Percentiles rank a stretch among this genome's conserved stretches.
Evolutionary conservation across 2,797 vertebrate genomes (phyloP).

Genomic region (Hydrocynus forskahlii): DNA sequence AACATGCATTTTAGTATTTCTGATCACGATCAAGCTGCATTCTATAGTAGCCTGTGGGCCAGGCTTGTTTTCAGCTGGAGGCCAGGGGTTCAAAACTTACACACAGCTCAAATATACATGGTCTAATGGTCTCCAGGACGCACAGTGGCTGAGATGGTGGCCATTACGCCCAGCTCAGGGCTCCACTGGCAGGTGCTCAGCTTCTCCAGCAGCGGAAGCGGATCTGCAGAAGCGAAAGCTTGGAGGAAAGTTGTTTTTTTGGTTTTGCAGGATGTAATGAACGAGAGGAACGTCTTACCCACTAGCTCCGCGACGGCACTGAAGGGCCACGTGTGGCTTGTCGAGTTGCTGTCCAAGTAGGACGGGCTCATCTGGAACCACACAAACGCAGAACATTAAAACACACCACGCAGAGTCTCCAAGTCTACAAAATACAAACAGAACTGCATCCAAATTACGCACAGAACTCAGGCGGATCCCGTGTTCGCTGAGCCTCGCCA

Average conservation of each 20-base stretch:
- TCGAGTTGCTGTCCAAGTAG: constrained; percentile 83
- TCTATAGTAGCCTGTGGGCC: too few species aligned
- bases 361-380: constrained; percentile 79
- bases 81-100: too few species aligned
- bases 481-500: constrained; percentile 80
- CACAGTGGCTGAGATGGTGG: too few species aligned
- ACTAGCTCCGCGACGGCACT: constrained; percentile 83
- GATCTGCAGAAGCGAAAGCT: not conserved
- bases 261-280: not conserved
- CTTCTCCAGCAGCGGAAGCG: not conserved
- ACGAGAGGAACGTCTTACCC: constrained; percentile 65
- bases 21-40: too few species aligned
- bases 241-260: not conserved
- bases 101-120: too few species aligned
- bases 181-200: too few species aligned
- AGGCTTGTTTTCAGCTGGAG: too few species aligned
- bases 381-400: not conserved
- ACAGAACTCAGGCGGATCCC: constrained; percentile 84
- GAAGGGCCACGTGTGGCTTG: constrained; percentile 85
- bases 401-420: too few species aligned
- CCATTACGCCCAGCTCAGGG: too few species aligned
- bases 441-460: constrained; percentile 52
- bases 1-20: not conserved
- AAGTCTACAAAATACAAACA: too few species aligned
- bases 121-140: too few species aligned